Evolutionary conservation across 2,797 vertebrate genomes (phyloP).

Genomic region (Coreius guichenoti): DNA sequence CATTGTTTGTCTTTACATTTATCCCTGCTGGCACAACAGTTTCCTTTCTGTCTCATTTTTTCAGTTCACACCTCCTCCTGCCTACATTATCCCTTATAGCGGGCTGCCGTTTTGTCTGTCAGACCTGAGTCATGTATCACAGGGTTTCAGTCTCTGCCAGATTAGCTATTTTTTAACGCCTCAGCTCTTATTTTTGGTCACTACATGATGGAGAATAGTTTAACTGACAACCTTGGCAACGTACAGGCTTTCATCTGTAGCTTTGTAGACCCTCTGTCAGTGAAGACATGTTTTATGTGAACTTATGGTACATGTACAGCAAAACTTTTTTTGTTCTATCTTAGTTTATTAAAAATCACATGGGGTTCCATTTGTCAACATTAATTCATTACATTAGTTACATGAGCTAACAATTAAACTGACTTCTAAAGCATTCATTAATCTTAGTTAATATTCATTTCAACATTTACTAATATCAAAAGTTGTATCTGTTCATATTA

Average conservation of each 20-base stretch:
- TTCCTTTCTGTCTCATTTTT: slow-evolving; percentile 36
- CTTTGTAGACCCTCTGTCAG: not conserved
- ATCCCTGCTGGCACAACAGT: slow-evolving; percentile 29
- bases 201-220: slow-evolving; percentile 24
- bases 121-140: slow-evolving; percentile 43
- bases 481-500: no score
- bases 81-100: slow-evolving; percentile 38
- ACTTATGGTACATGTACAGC: not conserved
- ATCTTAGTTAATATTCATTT: no score
- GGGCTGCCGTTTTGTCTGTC: slow-evolving; percentile 35
- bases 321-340: not conserved
- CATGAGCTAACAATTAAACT: not conserved
- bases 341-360: not conserved
- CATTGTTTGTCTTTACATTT: slow-evolving; percentile 36
- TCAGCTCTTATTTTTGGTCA: slow-evolving; percentile 36
- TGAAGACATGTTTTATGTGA: not conserved
- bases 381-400: not conserved
- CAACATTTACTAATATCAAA: no score
- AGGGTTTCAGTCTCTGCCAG: slow-evolving; percentile 34
- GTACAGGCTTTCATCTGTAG: not conserved
- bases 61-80: slow-evolving; percentile 43
- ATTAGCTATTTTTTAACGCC: slow-evolving; percentile 50
- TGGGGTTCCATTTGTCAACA: not conserved
- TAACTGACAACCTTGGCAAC: not conserved
- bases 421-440: not conserved